Conservation (phyloP, 1,140 invertebrate species). For the Theocolax elegans region DNA sequence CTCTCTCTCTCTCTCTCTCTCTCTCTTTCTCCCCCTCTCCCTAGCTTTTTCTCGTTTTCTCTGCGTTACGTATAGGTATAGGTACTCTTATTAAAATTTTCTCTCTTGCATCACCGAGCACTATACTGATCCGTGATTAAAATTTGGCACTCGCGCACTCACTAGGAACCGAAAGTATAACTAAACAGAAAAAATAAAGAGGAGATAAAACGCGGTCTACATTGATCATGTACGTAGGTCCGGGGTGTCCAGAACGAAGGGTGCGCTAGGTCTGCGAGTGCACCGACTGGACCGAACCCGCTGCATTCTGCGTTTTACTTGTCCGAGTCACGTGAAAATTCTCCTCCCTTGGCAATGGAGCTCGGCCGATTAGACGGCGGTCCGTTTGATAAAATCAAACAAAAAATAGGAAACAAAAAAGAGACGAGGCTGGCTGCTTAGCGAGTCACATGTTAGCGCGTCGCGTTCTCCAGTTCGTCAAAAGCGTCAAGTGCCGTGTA, state of each 20-base stretch:
- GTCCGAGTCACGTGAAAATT: too few species aligned
- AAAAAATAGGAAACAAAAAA: neutral
- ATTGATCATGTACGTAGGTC: slow-evolving; percentile 55
- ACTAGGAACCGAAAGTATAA: too few species aligned
- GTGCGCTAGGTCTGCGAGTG: neutral
- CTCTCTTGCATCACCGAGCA: neutral
- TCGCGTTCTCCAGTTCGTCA: slow-evolving; percentile 1
- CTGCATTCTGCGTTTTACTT: too few species aligned
- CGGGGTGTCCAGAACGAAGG: neutral
- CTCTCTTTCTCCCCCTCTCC: too few species aligned
- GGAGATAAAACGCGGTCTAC: slow-evolving; percentile 53
- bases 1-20: too few species aligned
- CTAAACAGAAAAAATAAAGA: slow-evolving; percentile 42
- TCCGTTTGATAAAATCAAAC: too few species aligned
- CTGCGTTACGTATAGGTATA: slow-evolving; percentile 12
- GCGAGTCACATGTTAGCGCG: slow-evolving; percentile 36
- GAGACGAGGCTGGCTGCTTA: neutral
- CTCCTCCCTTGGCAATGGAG: too few species aligned
- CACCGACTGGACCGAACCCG: too few species aligned
- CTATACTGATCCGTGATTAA: neutral
- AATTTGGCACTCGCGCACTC: slow-evolving; percentile 22
- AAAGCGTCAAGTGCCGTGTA: too few species aligned
- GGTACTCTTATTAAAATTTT: neutral
- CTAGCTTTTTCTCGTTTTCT: slow-evolving; percentile 19
- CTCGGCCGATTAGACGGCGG: too few species aligned